A percentile compares a stretch with the other conserved stretches of the same genome.
Conservation (phyloP, 1,140 invertebrate genomes). For the Nymphalis io region DNA sequence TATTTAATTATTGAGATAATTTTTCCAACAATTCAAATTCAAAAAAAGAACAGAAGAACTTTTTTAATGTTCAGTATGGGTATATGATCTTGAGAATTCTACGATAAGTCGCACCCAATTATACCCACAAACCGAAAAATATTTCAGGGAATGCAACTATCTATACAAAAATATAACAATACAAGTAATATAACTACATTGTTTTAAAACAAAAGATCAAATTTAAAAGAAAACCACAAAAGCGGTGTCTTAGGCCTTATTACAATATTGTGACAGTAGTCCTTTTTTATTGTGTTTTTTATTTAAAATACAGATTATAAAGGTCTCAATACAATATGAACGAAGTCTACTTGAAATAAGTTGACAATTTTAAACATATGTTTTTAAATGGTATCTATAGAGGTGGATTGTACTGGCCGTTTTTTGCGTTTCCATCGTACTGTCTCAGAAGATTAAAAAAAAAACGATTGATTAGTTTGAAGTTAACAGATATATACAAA, state of each 20-base stretch:
- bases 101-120: background rate
- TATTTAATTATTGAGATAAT: no score
- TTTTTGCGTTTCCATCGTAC: no score
- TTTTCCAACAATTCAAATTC: background rate
- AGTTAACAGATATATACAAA: no score
- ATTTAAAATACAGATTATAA: conserved; percentile 18
- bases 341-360: background rate
- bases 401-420: no score
- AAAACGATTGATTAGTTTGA: no score
- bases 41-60: background rate
- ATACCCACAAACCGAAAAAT: background rate
- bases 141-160: background rate
- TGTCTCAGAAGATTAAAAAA: no score
- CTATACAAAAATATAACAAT: background rate
- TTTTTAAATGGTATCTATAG: no score
- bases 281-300: conserved; percentile 6
- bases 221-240: conserved; percentile 17
- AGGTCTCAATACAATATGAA: background rate
- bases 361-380: background rate
- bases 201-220: conserved; percentile 22
- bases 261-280: conserved; percentile 25
- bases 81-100: background rate
- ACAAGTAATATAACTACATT: conserved; percentile 11
- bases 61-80: background rate
- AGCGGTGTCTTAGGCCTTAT: conserved; percentile 23